Evolutionary conservation across 2,888 invertebrate species (phyloP).

Genomic region (Eremobia ochroleuca): DNA sequence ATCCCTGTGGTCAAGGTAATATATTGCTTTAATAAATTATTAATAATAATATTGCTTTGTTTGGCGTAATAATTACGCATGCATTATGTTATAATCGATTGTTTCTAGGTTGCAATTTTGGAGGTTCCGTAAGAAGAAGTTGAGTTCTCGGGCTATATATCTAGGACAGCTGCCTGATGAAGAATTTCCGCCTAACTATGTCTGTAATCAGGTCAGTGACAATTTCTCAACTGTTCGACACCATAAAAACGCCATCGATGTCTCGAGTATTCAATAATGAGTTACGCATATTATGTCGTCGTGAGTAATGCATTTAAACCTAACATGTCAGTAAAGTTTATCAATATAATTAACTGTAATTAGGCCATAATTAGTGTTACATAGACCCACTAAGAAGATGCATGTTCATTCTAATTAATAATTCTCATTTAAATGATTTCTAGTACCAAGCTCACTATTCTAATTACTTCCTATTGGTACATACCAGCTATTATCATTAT

Average conservation of each 20-base stretch:
- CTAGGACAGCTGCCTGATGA: slow-evolving; percentile 95
- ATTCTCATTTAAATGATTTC: background rate
- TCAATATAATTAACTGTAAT: slow-evolving; percentile 4
- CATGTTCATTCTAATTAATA: background rate
- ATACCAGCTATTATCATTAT: background rate
- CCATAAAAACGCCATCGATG: slow-evolving; percentile 2
- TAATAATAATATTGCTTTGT: slow-evolving; percentile 65
- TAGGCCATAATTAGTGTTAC: slow-evolving; percentile 10
- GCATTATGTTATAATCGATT: slow-evolving; percentile 50
- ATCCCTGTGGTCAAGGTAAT: slow-evolving; percentile 89
- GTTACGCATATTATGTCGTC: background rate
- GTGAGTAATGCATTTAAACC: background rate
- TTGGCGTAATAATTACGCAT: slow-evolving; percentile 61
- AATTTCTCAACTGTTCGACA: slow-evolving; percentile 29
- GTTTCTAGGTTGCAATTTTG: slow-evolving; percentile 94
- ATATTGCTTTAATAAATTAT: no score
- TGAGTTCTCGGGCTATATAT: slow-evolving; percentile 94
- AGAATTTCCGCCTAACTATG: slow-evolving; percentile 98
- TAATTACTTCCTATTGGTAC: background rate
- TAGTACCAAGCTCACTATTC: background rate
- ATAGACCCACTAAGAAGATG: background rate
- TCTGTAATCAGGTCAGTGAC: slow-evolving; percentile 95
- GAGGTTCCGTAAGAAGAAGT: slow-evolving; percentile 94
- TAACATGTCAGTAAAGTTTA: background rate
- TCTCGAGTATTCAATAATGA: background rate